Evolutionary conservation across 1,140 invertebrate species (phyloP), one percentile per base, ranked within the genome.

Genomic region (Dysdera silvatica): DNA sequence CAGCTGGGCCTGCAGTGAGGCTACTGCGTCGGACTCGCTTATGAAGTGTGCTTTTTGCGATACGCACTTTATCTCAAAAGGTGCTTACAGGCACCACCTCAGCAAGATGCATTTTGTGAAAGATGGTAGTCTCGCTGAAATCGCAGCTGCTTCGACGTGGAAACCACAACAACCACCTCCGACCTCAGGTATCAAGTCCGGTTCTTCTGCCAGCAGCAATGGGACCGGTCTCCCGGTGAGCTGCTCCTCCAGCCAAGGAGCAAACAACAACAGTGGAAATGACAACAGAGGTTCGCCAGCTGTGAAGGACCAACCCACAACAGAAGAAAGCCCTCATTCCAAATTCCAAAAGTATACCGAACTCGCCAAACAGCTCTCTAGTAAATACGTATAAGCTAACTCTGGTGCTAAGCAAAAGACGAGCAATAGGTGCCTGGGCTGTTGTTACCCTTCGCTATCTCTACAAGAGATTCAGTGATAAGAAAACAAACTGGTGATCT

Each of bases 51-150:
- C 92, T 20, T 91, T 95, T 70, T 98, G 94, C 80, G 93, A 95
- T 77, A 93, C 92, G 18, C 89, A 90, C 10, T 96, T 97, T 74
- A 90, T 93, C 55, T 95, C 93, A 2, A 96, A 96, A 77, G 93
- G 93, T 31, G 92, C 93, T 2, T 98, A 96, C 77, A 84, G 94
- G 69, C 93, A 96, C 76, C 94, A 98, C 72, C 77, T 97, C 60
- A 94, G 91, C 52, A 95, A 96, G 74, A 94, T 95, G 85, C 93
- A 97, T 77, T 91, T 96, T 71, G 89, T 95, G 28, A 96, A 95
- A 74, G 92, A 95, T 69, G 88, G 87, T 12, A 85, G 87, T 20
- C 83, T 86, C 65, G 86, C 85, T 4, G 87, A 86, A 70, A 83
- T 53, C 29, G 35, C 54, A 28, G 40, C 37, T 37, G 41, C 47